phyloP scores from a whole-genome alignment of 1,140 invertebrate genomes.

The Diorhabda carinulata region DNA sequence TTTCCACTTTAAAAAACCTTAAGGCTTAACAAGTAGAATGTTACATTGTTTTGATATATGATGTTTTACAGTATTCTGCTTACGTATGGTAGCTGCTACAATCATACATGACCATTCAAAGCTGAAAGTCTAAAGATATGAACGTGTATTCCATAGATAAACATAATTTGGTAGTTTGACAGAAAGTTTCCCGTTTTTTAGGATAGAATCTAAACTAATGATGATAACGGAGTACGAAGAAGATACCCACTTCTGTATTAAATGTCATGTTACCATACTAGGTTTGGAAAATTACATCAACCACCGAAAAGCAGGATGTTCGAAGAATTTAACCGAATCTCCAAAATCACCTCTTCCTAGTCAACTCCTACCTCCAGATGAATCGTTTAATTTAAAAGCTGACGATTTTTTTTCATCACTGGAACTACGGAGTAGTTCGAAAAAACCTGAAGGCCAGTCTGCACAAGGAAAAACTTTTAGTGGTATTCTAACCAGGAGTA shows the following conservation, averaged over 20 bases:
- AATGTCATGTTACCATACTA: conserved; percentile 74
- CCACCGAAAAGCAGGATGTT: conserved; percentile 68
- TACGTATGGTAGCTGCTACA: too few species aligned
- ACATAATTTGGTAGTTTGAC: too few species aligned
- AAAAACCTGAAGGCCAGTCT: conserved; percentile 47
- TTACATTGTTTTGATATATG: too few species aligned
- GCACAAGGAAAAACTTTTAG: conserved; percentile 47
- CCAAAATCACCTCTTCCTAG: conserved; percentile 48
- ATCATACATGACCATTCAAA: too few species aligned
- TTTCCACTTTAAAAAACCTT: too few species aligned
- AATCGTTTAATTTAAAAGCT: conserved; percentile 60
- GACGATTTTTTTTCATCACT: conserved; percentile 82
- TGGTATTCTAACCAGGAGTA: conserved; percentile 49
- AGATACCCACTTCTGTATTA: conserved; percentile 80
- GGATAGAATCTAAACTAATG: conserved; percentile 13
- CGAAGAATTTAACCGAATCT: conserved; percentile 41
- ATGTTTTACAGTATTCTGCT: too few species aligned
- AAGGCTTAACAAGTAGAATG: too few species aligned
- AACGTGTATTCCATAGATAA: too few species aligned
- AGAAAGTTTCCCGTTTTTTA: background rate
- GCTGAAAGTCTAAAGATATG: too few species aligned
- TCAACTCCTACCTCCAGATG: conserved; percentile 37
- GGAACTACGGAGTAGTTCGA: conserved; percentile 74
- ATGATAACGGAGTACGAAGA: conserved; percentile 61
- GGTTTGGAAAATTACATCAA: conserved; percentile 75